Evolutionary conservation across 2,113 vertebrate genomes (phyloP).

Genomic region (Bufo bufo): DNA sequence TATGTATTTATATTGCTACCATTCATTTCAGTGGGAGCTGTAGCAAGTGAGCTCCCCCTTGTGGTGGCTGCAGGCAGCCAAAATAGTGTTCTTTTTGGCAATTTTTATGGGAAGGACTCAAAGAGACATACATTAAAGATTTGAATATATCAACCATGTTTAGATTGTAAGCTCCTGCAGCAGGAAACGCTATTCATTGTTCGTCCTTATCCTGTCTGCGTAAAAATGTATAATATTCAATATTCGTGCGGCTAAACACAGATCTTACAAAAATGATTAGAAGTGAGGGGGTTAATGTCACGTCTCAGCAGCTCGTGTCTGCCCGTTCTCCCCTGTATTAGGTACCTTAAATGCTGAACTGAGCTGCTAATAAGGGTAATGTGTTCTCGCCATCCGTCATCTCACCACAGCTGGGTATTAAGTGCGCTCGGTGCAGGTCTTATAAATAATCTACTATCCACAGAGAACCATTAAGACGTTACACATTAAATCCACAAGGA

Average conservation of each 20-base stretch:
- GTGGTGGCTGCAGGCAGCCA: neutral
- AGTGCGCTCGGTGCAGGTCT: neutral
- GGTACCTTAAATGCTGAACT: slow-evolving; percentile 26
- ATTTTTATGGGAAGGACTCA: no score
- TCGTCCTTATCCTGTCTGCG: no score
- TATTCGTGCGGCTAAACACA: neutral
- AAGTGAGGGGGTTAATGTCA: neutral
- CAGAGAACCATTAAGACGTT: slow-evolving; percentile 11
- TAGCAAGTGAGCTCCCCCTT: neutral
- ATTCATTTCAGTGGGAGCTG: neutral
- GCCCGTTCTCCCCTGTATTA: neutral
- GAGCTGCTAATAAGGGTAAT: slow-evolving; percentile 25
- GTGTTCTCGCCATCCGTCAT: neutral
- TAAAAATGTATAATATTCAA: no score
- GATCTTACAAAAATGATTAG: neutral
- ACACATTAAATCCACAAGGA: slow-evolving; percentile 16
- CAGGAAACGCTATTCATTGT: no score
- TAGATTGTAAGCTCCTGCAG: neutral
- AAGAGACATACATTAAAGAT: no score
- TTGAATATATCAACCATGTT: neutral
- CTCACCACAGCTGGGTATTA: slow-evolving; percentile 21
- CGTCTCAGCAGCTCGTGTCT: neutral
- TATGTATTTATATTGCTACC: neutral
- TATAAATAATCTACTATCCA: slow-evolving; percentile 19
- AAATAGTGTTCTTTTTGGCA: neutral